phyloP scores from a whole-genome alignment of 2,888 invertebrate species.

The Drosophila phalerata region DNA sequence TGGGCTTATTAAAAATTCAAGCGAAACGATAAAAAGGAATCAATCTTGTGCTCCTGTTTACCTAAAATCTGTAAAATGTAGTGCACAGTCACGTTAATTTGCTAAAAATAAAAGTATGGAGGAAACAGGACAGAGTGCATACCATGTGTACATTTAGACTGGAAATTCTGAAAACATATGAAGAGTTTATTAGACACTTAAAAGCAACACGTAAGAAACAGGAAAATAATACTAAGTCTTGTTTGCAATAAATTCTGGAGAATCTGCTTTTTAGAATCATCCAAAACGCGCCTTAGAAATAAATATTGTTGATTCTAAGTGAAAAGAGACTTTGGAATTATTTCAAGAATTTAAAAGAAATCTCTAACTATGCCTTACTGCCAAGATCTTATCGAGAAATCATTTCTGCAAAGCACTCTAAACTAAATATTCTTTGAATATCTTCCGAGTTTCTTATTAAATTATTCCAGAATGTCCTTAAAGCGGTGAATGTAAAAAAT shows the following conservation, averaged over 20 bases:
- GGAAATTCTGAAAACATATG: constrained; percentile 1
- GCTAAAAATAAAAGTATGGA: not conserved
- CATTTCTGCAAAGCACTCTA: not conserved
- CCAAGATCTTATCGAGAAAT: not conserved
- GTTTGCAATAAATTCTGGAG: not conserved
- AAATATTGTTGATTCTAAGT: not conserved
- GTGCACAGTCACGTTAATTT: constrained; percentile 14
- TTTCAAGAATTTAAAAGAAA: not conserved
- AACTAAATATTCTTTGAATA: not conserved
- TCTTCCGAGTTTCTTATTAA: not conserved
- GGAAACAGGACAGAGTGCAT: constrained; percentile 27
- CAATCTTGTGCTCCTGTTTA: constrained; percentile 31
- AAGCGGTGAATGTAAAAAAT: too few species aligned
- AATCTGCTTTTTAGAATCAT: not conserved
- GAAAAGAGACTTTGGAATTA: not conserved
- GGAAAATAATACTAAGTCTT: not conserved
- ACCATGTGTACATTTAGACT: not conserved
- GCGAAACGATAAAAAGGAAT: constrained; percentile 11
- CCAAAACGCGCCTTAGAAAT: not conserved
- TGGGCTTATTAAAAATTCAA: constrained; percentile 19
- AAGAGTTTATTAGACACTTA: not conserved
- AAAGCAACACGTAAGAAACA: not conserved
- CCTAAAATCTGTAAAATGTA: constrained; percentile 19
- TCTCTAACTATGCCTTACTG: not conserved
- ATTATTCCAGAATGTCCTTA: not conserved